phyloP scores from a whole-genome alignment of 2,797 vertebrate species.

The Melanotaenia maccullochi region DNA sequence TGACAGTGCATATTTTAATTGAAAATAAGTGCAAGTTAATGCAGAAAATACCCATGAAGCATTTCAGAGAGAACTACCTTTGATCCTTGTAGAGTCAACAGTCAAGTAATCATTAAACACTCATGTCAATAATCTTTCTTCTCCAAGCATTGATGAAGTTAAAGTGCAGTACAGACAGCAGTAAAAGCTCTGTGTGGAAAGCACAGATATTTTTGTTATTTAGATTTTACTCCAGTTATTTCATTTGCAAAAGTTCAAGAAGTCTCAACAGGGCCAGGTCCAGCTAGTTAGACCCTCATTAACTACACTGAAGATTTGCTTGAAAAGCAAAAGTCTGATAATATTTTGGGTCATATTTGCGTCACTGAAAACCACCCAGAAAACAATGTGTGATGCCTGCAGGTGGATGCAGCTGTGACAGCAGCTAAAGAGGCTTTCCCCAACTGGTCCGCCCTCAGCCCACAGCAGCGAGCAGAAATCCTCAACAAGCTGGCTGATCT shows the following conservation, averaged over 20 bases:
- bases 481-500: constrained; percentile 90
- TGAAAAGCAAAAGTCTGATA: background rate
- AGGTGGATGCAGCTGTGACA: constrained; percentile 91
- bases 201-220: background rate
- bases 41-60: background rate
- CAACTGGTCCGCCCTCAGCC: constrained; percentile 87
- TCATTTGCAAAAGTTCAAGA: background rate
- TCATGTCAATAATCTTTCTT: constrained; percentile 5
- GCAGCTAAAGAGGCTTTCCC: constrained; percentile 92
- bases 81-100: constrained; percentile 64
- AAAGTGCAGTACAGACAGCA: background rate
- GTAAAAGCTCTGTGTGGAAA: background rate
- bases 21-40: background rate
- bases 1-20: background rate
- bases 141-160: background rate
- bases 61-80: constrained; percentile 61
- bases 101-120: constrained; percentile 64
- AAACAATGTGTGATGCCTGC: background rate
- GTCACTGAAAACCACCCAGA: background rate
- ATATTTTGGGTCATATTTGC: background rate
- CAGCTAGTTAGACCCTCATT: background rate
- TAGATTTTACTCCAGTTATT: background rate
- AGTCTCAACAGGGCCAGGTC: background rate
- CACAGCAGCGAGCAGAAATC: constrained; percentile 85
- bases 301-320: background rate